These are phyloP conservation scores for Haliclystus octoradiatus DNA, from an alignment of 30 jellyfish, hydroid and myxozoan species.

Conservation along the genomic window DNA sequence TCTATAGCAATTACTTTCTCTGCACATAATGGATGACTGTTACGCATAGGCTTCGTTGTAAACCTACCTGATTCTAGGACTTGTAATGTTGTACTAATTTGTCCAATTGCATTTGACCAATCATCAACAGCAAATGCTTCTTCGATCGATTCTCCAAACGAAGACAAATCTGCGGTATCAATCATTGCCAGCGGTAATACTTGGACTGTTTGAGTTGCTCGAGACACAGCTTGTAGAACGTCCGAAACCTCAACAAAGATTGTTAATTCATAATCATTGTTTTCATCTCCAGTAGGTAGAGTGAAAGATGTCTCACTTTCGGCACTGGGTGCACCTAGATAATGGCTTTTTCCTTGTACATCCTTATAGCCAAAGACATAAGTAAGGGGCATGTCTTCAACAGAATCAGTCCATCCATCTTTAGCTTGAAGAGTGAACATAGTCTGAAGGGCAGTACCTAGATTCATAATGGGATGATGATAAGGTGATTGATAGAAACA, in stretches of 20 bases:
- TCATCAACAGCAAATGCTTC: constrained; percentile 50
- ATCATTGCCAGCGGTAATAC: constrained; percentile 26
- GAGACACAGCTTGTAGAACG: constrained; percentile 18
- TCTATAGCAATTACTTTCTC: too few relatives aligned
- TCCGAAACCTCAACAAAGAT: constrained; percentile 67
- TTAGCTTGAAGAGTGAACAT: constrained; percentile 39
- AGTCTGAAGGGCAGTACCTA: constrained; percentile 51
- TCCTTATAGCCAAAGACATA: constrained; percentile 40
- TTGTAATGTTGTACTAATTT: constrained; percentile 22
- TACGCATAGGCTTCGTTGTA: too few relatives aligned
- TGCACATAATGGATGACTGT: too few relatives aligned
- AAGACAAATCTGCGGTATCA: neutral
- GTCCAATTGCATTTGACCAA: constrained; percentile 31
- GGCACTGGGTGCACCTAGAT: constrained; percentile 31
- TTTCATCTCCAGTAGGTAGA: constrained; percentile 31
- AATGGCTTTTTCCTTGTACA: constrained; percentile 16
- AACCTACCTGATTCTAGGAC: constrained; percentile 11
- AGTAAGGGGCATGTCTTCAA: constrained; percentile 43
- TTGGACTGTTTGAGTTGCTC: constrained; percentile 11
- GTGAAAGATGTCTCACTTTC: constrained; percentile 22
- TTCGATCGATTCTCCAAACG: constrained; percentile 9
- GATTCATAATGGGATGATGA: too few relatives aligned
- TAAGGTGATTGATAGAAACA: too few relatives aligned
- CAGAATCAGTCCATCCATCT: constrained; percentile 64
- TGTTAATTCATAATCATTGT: constrained; percentile 3